Evolutionary conservation across 2,797 vertebrate species (phyloP).

Genomic region (Ataeniobius toweri): DNA sequence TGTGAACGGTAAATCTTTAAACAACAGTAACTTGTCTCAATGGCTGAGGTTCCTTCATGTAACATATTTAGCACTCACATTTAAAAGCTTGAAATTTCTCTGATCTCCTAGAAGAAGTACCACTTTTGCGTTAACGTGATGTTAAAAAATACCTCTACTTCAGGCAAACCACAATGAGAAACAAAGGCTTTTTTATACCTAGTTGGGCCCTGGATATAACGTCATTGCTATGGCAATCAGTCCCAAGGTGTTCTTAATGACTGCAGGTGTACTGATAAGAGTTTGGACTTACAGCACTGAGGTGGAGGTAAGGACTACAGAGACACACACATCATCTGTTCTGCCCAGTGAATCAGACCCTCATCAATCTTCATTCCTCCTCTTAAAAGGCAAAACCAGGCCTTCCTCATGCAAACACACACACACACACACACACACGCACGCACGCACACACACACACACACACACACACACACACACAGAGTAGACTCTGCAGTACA

Average conservation of each 20-base stretch:
- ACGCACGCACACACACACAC: conserved; percentile 5
- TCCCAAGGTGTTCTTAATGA: conserved; percentile 32
- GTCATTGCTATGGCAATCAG: conserved; percentile 27
- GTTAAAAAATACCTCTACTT: neutral
- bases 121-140: neutral
- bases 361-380: conserved; percentile 61
- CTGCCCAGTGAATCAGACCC: conserved; percentile 45
- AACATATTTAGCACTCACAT: neutral
- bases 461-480: conserved; percentile 27
- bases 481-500: conserved; percentile 49
- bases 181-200: neutral
- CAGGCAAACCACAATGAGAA: neutral
- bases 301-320: neutral
- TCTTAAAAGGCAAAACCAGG: conserved; percentile 24
- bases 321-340: conserved; percentile 14
- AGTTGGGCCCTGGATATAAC: neutral
- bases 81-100: neutral
- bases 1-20: neutral
- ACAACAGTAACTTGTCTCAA: too few relatives aligned
- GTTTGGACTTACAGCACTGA: conserved; percentile 27
- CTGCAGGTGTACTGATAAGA: neutral
- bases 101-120: neutral
- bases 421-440: conserved; percentile 2
- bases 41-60: neutral
- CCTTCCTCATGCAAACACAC: conserved; percentile 34